Percentiles rank a stretch among this genome's conserved stretches.
Evolutionary conservation across 2,888 invertebrate species (phyloP).

Genomic region (Cyaniris semiargus): DNA sequence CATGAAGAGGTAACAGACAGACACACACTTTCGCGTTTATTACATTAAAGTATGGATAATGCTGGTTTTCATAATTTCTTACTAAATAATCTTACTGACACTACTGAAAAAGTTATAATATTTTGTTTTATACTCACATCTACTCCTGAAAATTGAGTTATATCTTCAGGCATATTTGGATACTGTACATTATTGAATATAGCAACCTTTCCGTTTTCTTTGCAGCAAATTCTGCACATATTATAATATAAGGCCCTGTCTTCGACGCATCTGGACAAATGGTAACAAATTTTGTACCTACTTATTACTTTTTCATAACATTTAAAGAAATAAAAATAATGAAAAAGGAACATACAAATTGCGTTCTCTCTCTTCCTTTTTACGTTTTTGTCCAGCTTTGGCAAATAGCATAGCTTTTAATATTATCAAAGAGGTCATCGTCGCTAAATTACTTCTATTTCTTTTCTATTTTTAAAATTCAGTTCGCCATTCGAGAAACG

Average conservation of each 20-base stretch:
- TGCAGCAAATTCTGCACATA: constrained; percentile 64
- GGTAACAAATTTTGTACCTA: background rate
- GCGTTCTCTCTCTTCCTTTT: constrained; percentile 58
- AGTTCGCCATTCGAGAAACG: background rate
- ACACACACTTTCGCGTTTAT: too few relatives aligned
- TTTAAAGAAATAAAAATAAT: background rate
- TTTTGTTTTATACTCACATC: constrained; percentile 52
- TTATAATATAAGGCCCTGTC: constrained; percentile 37
- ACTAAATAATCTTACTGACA: too few relatives aligned
- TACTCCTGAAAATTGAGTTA: constrained; percentile 64
- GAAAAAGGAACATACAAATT: constrained; percentile 49
- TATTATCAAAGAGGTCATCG: constrained; percentile 65
- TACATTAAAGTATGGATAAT: too few relatives aligned
- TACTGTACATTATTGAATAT: constrained; percentile 63
- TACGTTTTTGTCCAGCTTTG: constrained; percentile 59
- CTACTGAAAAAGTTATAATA: too few relatives aligned
- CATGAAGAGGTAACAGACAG: too few relatives aligned
- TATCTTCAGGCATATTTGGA: constrained; percentile 64
- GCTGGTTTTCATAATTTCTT: too few relatives aligned
- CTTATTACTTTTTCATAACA: background rate
- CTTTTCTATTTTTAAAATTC: background rate
- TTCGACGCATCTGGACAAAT: constrained; percentile 48
- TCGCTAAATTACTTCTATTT: constrained; percentile 4
- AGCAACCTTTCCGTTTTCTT: constrained; percentile 60
- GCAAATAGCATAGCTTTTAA: constrained; percentile 68